phyloP scores from a whole-genome alignment of 2,113 vertebrate genomes.

The Campylomormyrus numenius region DNA sequence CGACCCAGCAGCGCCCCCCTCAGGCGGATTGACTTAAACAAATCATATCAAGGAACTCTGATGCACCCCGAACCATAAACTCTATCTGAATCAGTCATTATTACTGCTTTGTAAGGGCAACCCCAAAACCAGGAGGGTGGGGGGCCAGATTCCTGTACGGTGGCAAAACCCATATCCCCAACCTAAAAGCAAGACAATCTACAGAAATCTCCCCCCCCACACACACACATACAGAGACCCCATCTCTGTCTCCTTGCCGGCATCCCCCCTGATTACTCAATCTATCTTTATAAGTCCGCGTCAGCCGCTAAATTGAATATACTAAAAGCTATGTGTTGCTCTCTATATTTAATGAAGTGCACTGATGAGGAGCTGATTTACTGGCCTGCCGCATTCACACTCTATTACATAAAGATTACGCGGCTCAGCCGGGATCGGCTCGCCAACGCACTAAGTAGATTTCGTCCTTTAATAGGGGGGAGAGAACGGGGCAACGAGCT shows the following conservation, averaged over 20 bases:
- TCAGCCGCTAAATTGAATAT: constrained; percentile 73
- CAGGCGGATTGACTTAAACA: neutral
- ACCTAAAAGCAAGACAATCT: neutral
- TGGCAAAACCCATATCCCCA: neutral
- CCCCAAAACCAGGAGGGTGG: neutral
- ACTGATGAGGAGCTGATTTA: constrained; percentile 74
- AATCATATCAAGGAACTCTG: neutral
- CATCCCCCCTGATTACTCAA: constrained; percentile 66
- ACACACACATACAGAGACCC: constrained; percentile 32
- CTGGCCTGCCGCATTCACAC: constrained; percentile 67
- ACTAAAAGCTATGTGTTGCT: constrained; percentile 72
- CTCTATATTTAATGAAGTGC: constrained; percentile 74
- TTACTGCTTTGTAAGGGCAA: neutral
- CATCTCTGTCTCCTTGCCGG: constrained; percentile 48
- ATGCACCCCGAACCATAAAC: neutral
- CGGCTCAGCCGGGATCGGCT: constrained; percentile 62
- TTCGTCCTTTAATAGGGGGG: constrained; percentile 67
- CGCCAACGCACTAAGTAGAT: constrained; percentile 68
- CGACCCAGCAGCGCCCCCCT: neutral
- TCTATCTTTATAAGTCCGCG: constrained; percentile 70
- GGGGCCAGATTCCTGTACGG: neutral
- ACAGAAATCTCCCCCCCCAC: neutral
- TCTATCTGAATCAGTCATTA: constrained; percentile 1
- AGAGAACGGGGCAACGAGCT: constrained; percentile 52
- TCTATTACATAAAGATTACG: constrained; percentile 72